Evolutionary conservation across 2,113 vertebrate species (phyloP).

Genomic region (Myxocyprinus asiaticus): DNA sequence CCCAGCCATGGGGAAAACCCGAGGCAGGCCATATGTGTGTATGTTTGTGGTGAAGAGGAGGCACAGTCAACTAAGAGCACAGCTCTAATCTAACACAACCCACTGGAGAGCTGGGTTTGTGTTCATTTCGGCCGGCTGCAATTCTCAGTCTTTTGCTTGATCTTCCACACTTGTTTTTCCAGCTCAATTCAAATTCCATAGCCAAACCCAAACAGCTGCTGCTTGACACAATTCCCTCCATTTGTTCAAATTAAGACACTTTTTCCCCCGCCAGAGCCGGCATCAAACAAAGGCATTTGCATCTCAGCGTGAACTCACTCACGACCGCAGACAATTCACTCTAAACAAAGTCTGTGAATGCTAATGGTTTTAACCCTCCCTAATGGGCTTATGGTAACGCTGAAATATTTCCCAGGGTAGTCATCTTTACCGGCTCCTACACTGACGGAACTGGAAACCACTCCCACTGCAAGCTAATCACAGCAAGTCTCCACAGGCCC

Average conservation of each 20-base stretch:
- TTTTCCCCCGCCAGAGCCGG: slow-evolving; percentile 44
- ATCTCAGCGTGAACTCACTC: slow-evolving; percentile 49
- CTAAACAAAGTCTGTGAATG: slow-evolving; percentile 50
- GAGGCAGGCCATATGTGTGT: slow-evolving; percentile 30
- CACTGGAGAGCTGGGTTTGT: no score
- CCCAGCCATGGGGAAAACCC: slow-evolving; percentile 40
- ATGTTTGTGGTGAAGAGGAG: slow-evolving; percentile 18
- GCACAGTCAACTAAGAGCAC: background rate
- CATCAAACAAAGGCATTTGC: slow-evolving; percentile 47
- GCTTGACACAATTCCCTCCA: slow-evolving; percentile 54
- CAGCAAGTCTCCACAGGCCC: slow-evolving; percentile 26
- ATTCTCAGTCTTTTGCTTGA: slow-evolving; percentile 17
- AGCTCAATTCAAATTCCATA: slow-evolving; percentile 44
- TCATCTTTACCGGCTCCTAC: slow-evolving; percentile 19
- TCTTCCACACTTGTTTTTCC: slow-evolving; percentile 1
- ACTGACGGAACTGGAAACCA: slow-evolving; percentile 9
- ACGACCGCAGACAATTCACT: slow-evolving; percentile 35
- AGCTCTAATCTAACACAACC: slow-evolving; percentile 40
- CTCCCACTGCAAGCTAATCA: slow-evolving; percentile 29
- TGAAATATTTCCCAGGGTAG: slow-evolving; percentile 45
- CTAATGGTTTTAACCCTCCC: slow-evolving; percentile 45
- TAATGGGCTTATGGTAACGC: slow-evolving; percentile 41
- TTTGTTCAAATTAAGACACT: slow-evolving; percentile 62
- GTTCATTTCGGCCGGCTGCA: slow-evolving; percentile 27
- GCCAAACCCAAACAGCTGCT: slow-evolving; percentile 50